Percentiles rank a stretch among this genome's conserved stretches.
Conservation (phyloP, 2,888 invertebrate genomes). For the Spodoptera picta region DNA sequence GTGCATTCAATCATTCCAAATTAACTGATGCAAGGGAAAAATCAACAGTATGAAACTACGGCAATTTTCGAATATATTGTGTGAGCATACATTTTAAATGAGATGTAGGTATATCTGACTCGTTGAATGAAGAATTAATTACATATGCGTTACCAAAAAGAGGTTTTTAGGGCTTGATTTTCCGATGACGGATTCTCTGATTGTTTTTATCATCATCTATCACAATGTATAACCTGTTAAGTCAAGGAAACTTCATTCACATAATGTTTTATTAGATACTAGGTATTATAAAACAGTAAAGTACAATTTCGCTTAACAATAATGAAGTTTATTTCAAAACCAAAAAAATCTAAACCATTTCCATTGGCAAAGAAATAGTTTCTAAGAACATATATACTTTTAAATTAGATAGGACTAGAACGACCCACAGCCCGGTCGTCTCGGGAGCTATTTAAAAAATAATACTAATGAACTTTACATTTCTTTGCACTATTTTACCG, state of each 20-base stretch:
- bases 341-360: conserved; percentile 5
- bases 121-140: too few species aligned
- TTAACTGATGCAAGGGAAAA: conserved; percentile 39
- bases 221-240: too few species aligned
- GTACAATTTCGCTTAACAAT: too few species aligned
- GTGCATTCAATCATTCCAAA: conserved; percentile 42
- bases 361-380: conserved; percentile 40
- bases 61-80: conserved; percentile 33
- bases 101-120: conserved; percentile 5
- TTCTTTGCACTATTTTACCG: conserved; percentile 30
- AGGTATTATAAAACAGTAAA: too few species aligned
- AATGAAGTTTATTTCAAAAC: conserved; percentile 1
- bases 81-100: conserved; percentile 29
- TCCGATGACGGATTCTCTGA: too few species aligned
- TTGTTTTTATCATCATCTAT: too few species aligned
- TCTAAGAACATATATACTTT: conserved; percentile 10
- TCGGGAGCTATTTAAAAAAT: conserved; percentile 35
- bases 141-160: too few species aligned
- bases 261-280: too few species aligned
- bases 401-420: too few species aligned
- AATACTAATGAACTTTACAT: conserved; percentile 32
- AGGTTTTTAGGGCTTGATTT: too few species aligned
- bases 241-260: too few species aligned
- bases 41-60: conserved; percentile 36
- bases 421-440: too few species aligned